Base-by-base conservation (phyloP, 2,888 invertebrate genomes). In the Lithophane socia region DNA sequence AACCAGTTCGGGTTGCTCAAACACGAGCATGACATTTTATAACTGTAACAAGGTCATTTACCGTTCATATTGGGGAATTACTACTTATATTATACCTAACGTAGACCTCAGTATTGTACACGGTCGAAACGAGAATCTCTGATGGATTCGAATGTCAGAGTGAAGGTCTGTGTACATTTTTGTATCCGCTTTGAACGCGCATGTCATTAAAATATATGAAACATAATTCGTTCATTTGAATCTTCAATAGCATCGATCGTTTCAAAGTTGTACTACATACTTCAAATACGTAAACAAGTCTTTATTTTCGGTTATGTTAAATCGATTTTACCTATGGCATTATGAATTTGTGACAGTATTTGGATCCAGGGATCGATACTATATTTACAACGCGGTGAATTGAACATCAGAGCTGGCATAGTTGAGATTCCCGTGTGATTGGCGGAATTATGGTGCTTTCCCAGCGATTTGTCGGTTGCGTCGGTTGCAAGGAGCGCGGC, bases 31-130 rank as follows among this genome's bases (percentile, higher is more conserved):
- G 96, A 96, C 95, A 96, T 96, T 96, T 95, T 94, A 93, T 94
- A 95, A 94, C 94, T 94, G 94, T 95, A 96, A 95, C 96, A 95
- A 96, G 96, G 96, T 93, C 94, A 93, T 90, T 92, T 92, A 94
- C 93, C 92, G 93, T 92, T 94, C 93, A 88, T 93, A 94, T 94
- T 94, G 91, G 92, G 91, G 93, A 92, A 92, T 94, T 92, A 93
- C 91, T 91, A 37, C 37, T 37, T 37, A 92, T 76, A 69, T 83
- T 91, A 90, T 90, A 37, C 37, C 37, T 37, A 91, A 87, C 87
- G 88, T 84, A 87, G 85, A 87, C 87, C 84, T 87, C 86, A 82
- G 88, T 91, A 88, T 87, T 90, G 88, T 90, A 89, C 91, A 91
- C 88, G 92, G 92, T 90, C 91, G 88, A 90, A 91, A 89, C 88